phyloP scores from a whole-genome alignment of 1,140 invertebrate species.

The Panagrolaimus sp. region DNA sequence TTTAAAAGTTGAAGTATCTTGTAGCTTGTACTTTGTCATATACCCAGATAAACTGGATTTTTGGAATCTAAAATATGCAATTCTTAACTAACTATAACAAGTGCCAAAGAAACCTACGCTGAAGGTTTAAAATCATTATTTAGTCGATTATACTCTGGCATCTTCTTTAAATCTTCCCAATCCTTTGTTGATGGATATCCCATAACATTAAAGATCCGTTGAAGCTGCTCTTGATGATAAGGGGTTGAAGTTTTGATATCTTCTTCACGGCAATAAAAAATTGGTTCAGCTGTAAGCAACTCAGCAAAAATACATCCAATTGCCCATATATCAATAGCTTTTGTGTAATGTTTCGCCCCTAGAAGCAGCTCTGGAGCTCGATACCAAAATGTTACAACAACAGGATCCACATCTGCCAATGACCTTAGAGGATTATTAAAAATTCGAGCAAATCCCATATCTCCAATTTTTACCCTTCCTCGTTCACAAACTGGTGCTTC shows the following conservation, averaged over 20 bases:
- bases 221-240: slow-evolving; percentile 98
- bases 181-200: slow-evolving; percentile 97
- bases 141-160: slow-evolving; percentile 95
- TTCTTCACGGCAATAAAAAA: slow-evolving; percentile 98
- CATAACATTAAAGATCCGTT: slow-evolving; percentile 99
- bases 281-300: slow-evolving; percentile 90
- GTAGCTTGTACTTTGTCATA: slow-evolving; percentile 91
- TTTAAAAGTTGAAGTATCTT: slow-evolving; percentile 90
- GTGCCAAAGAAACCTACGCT: slow-evolving; percentile 70
- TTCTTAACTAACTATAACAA: not conserved
- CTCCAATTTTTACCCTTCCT: slow-evolving; percentile 73
- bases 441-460: slow-evolving; percentile 98
- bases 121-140: slow-evolving; percentile 93
- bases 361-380: slow-evolving; percentile 89
- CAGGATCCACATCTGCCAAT: slow-evolving; percentile 92
- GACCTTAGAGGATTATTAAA: slow-evolving; percentile 98
- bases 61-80: slow-evolving; percentile 71
- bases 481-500: slow-evolving; percentile 76
- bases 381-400: slow-evolving; percentile 99
- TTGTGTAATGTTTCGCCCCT: slow-evolving; percentile 90
- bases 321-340: slow-evolving; percentile 86
- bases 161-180: slow-evolving; percentile 99
- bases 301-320: slow-evolving; percentile 99
- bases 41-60: slow-evolving; percentile 90
- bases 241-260: slow-evolving; percentile 95